Evolutionary conservation across 2,113 vertebrate genomes (phyloP).

Genomic region (Takifugu flavidus): DNA sequence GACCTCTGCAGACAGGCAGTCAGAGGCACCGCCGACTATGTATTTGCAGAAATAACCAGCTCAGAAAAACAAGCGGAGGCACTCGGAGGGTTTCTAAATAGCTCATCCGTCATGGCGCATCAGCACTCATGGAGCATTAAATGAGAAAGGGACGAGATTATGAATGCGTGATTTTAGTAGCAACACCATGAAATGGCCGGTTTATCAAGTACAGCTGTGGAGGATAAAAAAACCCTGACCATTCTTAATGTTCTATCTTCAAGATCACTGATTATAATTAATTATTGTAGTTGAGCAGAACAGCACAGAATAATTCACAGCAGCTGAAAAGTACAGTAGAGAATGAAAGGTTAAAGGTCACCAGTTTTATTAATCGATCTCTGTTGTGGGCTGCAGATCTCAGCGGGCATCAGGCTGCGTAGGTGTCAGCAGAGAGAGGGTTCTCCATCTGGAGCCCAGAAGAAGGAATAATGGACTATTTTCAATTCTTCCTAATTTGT

Average conservation of each 20-base stretch:
- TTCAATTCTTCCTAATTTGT: too few relatives aligned
- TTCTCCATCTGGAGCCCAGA: too few relatives aligned
- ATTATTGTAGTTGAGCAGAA: too few relatives aligned
- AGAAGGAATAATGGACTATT: too few relatives aligned
- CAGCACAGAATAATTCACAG: too few relatives aligned
- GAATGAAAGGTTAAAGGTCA: too few relatives aligned
- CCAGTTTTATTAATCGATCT: too few relatives aligned
- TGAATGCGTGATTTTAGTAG: conserved; percentile 27
- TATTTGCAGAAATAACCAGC: conserved; percentile 1
- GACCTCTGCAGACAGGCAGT: conserved; percentile 6
- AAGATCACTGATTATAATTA: neutral
- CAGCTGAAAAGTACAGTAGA: too few relatives aligned
- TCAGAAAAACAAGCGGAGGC: neutral
- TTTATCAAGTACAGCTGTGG: neutral
- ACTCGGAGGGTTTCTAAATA: conserved; percentile 18
- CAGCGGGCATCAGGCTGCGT: too few relatives aligned
- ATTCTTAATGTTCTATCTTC: conserved; percentile 4
- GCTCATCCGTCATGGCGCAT: conserved; percentile 31
- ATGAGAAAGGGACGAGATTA: conserved; percentile 23
- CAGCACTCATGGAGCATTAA: conserved; percentile 17
- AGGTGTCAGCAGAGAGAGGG: too few relatives aligned
- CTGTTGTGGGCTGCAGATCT: too few relatives aligned
- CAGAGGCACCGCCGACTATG: neutral
- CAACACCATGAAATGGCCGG: conserved; percentile 3
- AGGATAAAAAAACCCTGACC: conserved; percentile 2